Evolutionary conservation across 2,888 invertebrate species (phyloP), one percentile per base, ranked within the genome.

Genomic region (Biston betularia): DNA sequence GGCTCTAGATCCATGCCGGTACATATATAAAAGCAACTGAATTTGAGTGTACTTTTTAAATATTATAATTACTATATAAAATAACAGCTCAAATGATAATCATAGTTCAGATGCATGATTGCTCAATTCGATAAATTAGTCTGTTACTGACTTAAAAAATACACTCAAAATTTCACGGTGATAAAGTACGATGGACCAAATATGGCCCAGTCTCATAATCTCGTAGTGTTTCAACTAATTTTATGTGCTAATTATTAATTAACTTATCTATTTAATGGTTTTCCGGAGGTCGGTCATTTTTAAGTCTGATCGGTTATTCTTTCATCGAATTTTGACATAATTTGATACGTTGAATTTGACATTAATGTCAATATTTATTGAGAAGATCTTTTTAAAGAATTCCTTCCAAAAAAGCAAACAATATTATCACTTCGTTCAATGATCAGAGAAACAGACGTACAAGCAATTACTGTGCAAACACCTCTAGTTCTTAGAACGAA

Each of bases 181-280:
- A 42, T 53, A 48, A 50, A 53, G 53, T 57, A 54, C 48, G 40
- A 38, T 52, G 46, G 12, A 44, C 24, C 4, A 38, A 38, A 38
- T 8, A 38, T 44, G 50, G 48, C 54, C 49, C 59, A 67, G 59
- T 60, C 49, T 57, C 33, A 58, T 66, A 71, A 71, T 69, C 62
- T 66, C 71, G 55, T 64, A 68, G 54, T 45, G 49, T 57, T 59
- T 54, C 24, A 24, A 60, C 45, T 60, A 69, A 35, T 60, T 40
- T 1, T 50, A 11, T 34, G 12, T 24, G 11, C 5, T 50, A 44
- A 44, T 45, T 44, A n/a, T 1, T 50, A 44, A 44, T 45, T 44
- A n/a, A 45, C 1, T 45, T 7, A 45, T 6, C 14, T 45, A 45
- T 7, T 12, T 44, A 38, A 38, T 9, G 38, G 9, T 38, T 38